phyloP scores from a whole-genome alignment of 2,113 vertebrate genomes.

The Petaurus breviceps region DNA sequence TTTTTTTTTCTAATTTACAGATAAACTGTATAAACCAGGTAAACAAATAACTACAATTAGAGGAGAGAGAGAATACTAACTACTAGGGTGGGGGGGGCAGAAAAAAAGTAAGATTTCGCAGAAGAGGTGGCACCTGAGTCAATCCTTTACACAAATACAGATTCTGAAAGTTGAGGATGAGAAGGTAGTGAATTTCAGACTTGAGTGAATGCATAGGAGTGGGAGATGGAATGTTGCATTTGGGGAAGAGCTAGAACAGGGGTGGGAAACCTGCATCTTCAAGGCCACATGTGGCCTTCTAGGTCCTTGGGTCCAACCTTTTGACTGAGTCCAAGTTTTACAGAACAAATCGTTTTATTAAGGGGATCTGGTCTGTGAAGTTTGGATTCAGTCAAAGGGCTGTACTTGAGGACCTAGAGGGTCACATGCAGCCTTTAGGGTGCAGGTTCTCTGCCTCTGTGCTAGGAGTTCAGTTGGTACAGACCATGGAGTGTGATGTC shows the following conservation, averaged over 20 bases:
- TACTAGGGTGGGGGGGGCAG: neutral
- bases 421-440: too few relatives aligned
- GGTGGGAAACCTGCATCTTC: too few relatives aligned
- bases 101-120: neutral
- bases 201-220: neutral
- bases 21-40: neutral
- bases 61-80: neutral
- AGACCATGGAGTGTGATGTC: neutral
- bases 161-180: neutral
- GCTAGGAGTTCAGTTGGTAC: neutral
- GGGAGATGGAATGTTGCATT: neutral
- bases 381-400: too few relatives aligned
- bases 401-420: too few relatives aligned
- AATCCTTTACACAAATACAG: neutral
- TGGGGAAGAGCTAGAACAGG: neutral
- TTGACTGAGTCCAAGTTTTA: too few relatives aligned
- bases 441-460: too few relatives aligned
- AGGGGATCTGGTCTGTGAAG: too few relatives aligned
- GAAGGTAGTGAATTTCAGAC: neutral
- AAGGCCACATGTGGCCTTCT: too few relatives aligned
- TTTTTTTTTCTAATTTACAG: neutral
- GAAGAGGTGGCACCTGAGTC: neutral
- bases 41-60: neutral
- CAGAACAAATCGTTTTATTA: too few relatives aligned
- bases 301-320: too few relatives aligned